Base-by-base conservation (phyloP, 2,113 vertebrate genomes). In the Hippolais icterina region DNA sequence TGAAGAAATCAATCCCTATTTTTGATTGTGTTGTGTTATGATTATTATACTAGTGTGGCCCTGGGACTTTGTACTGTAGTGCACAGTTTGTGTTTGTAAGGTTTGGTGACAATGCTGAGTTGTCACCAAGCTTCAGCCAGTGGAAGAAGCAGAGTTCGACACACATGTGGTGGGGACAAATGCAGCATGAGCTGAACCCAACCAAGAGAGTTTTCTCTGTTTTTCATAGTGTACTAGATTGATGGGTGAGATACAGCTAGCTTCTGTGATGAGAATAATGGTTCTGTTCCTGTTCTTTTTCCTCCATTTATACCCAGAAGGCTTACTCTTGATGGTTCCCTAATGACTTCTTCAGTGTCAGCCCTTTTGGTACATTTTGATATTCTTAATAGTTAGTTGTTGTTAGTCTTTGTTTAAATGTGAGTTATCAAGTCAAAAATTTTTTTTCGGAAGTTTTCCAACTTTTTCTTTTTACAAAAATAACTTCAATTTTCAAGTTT, bases 91-190 rank as follows among this genome's bases (percentile, higher is more conserved):
- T 44, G 16, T 74, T 42, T 24, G 23, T 49, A 24, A 39, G 28
- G 7, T 66, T 79, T 79, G 57, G 18, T 88, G 49, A 25, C 33
- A 49, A 2, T 0, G 4, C 2, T 22, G 42, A 20, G 33, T 59
- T 89, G 33, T 39, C 77, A 59, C 44, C 46, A 66, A 21, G 29
- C 41, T 80, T 79, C 2, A 16, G 24, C 27, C 15, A 11, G n/a
- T 44, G 50, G 41, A 60, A 61, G 46, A 52, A 19, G 42, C 46
- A 69, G 39, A 80, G 20, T 31, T 77, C 5, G n/a, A 3, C 6
- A 9, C 19, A 12, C 3, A 0, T 1, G 1, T 52, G 20, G 3
- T 33, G 27, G 27, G 41, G n/a, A 39, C 10, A 10, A 39, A n/a
- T 18, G 23, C 22, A 83, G 37, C 0, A 0, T 31, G 50, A 79